Evolutionary conservation across 1,140 invertebrate species (phyloP).

Genomic region (Manduca sexta): DNA sequence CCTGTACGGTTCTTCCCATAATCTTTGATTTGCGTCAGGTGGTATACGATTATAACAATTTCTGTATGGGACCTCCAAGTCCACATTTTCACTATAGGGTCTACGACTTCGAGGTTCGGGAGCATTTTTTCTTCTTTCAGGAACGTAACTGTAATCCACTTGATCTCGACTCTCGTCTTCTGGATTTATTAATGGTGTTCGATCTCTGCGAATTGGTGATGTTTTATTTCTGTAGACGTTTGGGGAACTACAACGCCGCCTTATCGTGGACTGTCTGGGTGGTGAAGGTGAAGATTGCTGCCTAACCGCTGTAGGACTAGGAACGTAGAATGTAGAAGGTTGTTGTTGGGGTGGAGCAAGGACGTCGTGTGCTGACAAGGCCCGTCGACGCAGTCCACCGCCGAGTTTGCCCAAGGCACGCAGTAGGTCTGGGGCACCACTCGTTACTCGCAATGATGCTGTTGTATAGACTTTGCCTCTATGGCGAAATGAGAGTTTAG

Average conservation of each 20-base stretch:
- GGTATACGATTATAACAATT: slow-evolving; percentile 54
- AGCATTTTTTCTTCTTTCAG: slow-evolving; percentile 43
- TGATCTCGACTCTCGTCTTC: slow-evolving; percentile 59
- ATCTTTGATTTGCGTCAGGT: slow-evolving; percentile 34
- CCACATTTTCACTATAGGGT: slow-evolving; percentile 68
- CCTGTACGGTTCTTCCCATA: slow-evolving; percentile 62
- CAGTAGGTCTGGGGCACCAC: slow-evolving; percentile 76
- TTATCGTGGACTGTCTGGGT: slow-evolving; percentile 44
- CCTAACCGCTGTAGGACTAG: slow-evolving; percentile 72
- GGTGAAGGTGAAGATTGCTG: slow-evolving; percentile 48
- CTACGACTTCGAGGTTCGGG: slow-evolving; percentile 49
- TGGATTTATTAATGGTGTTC: slow-evolving; percentile 41
- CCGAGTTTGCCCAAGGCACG: slow-evolving; percentile 80
- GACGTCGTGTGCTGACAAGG: slow-evolving; percentile 79
- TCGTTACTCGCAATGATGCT: slow-evolving; percentile 76
- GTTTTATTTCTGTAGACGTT: slow-evolving; percentile 62
- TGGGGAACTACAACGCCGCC: slow-evolving; percentile 63
- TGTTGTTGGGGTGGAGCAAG: slow-evolving; percentile 69
- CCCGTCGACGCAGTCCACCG: slow-evolving; percentile 77
- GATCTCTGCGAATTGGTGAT: slow-evolving; percentile 31
- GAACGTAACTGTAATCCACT: slow-evolving; percentile 48
- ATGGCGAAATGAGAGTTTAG: slow-evolving; percentile 67
- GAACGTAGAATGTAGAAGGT: slow-evolving; percentile 80
- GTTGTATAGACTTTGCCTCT: slow-evolving; percentile 75
- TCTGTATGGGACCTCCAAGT: slow-evolving; percentile 48